Conservation (phyloP, 2,888 invertebrate genomes). For the Cyrtodaria siliqua region DNA sequence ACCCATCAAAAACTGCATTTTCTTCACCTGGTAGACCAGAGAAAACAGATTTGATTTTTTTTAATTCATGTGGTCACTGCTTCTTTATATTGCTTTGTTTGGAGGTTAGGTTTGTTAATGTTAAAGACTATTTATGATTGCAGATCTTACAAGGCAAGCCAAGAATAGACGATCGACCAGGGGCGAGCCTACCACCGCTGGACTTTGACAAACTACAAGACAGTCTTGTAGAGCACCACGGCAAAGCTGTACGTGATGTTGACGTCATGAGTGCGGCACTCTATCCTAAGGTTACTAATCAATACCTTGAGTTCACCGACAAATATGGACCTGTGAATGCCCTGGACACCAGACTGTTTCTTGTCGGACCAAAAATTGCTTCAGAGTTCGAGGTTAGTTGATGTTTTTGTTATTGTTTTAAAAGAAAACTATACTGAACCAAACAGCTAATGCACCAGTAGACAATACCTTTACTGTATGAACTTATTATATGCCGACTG, state of each 20-base stretch:
- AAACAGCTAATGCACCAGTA: too few relatives aligned
- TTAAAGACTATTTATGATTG: conserved; percentile 2
- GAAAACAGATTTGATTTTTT: too few relatives aligned
- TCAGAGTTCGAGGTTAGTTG: conserved; percentile 89
- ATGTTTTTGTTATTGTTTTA: too few relatives aligned
- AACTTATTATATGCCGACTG: too few relatives aligned
- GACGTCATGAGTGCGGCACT: conserved; percentile 99
- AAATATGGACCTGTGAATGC: conserved; percentile 98
- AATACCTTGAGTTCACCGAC: conserved; percentile 91
- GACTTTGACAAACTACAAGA: conserved; percentile 93
- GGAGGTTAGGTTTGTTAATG: too few relatives aligned
- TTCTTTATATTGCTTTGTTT: too few relatives aligned
- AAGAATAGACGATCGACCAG: conserved; percentile 95
- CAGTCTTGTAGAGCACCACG: conserved; percentile 92
- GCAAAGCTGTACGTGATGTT: conserved; percentile 89
- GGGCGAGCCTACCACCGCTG: conserved; percentile 92
- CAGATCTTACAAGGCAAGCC: conserved; percentile 84
- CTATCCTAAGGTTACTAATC: conserved; percentile 93
- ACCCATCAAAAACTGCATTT: too few relatives aligned
- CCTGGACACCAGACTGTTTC: conserved; percentile 97
- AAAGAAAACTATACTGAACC: too few relatives aligned
- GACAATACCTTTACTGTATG: too few relatives aligned
- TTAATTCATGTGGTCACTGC: too few relatives aligned
- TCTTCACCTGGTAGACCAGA: too few relatives aligned
- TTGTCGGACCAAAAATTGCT: conserved; percentile 96